Conservation (phyloP, 2,888 invertebrate genomes). For the Pilophorus perplexus region DNA sequence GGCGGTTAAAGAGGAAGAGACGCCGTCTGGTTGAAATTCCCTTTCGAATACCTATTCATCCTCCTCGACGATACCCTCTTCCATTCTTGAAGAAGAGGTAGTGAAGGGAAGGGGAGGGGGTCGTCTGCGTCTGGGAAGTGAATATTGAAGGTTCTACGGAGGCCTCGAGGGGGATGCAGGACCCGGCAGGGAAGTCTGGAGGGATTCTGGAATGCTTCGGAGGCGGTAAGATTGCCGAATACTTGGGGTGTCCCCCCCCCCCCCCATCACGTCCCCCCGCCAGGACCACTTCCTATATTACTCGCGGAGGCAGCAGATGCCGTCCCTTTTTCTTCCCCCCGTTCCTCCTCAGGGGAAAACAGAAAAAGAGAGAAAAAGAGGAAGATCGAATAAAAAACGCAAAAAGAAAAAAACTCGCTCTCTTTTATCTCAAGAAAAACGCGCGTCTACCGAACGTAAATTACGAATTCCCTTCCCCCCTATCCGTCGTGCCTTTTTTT, state of each 20-base stretch:
- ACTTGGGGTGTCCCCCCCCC: background rate
- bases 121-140: background rate
- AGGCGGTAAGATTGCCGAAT: constrained; percentile 10
- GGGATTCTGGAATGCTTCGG: background rate
- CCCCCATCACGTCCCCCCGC: no score
- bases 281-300: constrained; percentile 10
- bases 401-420: no score
- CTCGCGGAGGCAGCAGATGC: constrained; percentile 4
- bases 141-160: background rate
- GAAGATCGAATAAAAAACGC: no score
- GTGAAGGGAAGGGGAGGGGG: no score
- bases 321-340: background rate
- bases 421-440: constrained; percentile 10
- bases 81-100: no score
- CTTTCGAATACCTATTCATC: no score
- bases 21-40: no score
- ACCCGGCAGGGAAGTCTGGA: background rate
- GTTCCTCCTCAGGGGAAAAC: background rate
- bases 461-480: background rate
- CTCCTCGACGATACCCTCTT: no score
- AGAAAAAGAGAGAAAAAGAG: background rate
- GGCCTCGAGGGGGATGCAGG: background rate
- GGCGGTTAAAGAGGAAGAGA: no score
- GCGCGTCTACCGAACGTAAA: constrained; percentile 10
- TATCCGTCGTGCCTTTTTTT: background rate